Conservation (phyloP, 2,888 invertebrate species). For the Glaucopsyche alexis region DNA sequence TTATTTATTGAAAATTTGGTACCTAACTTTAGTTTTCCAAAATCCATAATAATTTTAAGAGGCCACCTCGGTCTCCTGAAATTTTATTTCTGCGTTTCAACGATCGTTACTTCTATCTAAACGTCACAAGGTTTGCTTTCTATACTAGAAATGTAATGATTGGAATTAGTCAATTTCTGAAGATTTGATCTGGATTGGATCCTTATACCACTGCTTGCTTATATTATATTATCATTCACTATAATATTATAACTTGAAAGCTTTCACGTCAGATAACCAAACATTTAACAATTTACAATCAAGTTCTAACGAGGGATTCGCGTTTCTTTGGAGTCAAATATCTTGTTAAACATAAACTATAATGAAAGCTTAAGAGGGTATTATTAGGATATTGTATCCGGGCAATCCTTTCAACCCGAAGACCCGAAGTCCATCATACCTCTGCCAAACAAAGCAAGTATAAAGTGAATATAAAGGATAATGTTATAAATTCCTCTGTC, state of each 20-base stretch:
- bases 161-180: no score
- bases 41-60: no score
- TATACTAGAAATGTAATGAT: no score
- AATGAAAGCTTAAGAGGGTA: conserved; percentile 29
- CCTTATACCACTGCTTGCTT: no score
- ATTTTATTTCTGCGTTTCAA: no score
- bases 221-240: no score
- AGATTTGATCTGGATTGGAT: no score
- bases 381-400: conserved; percentile 29
- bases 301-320: conserved; percentile 1
- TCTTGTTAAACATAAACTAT: conserved; percentile 28
- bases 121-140: no score
- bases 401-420: conserved; percentile 28
- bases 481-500: conserved; percentile 39
- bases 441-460: conserved; percentile 34
- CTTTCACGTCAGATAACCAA: not conserved
- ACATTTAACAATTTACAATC: not conserved
- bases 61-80: no score
- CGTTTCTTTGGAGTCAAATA: conserved; percentile 27
- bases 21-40: no score
- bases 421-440: conserved; percentile 36
- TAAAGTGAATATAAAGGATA: conserved; percentile 37
- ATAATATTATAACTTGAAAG: not conserved
- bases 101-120: no score
- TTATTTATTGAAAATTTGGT: no score